Conservation (phyloP, 2,888 invertebrate species). For the Tridacna crocea region DNA sequence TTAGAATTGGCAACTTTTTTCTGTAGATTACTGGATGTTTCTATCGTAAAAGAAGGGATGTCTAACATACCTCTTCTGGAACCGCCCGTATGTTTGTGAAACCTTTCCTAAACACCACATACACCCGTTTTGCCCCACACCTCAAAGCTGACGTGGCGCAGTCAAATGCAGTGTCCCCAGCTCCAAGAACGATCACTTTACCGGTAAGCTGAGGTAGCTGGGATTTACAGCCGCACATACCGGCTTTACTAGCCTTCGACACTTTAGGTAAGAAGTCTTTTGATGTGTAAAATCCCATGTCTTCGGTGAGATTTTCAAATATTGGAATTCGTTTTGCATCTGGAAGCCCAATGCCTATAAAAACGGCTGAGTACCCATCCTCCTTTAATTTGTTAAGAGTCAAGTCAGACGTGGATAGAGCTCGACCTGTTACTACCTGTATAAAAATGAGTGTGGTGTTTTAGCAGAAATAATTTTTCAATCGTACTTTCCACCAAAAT, state of each 20-base stretch:
- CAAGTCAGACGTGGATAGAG: slow-evolving; percentile 86
- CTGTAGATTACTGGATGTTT: no score
- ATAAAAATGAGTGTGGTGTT: background rate
- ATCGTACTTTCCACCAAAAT: no score
- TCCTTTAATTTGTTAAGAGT: slow-evolving; percentile 88
- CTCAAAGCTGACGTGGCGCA: slow-evolving; percentile 98
- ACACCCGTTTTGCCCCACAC: slow-evolving; percentile 96
- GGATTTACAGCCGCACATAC: slow-evolving; percentile 92
- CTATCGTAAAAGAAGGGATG: no score
- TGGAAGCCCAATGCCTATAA: slow-evolving; percentile 91
- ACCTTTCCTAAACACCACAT: slow-evolving; percentile 96
- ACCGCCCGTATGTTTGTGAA: slow-evolving; percentile 97
- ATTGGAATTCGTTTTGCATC: slow-evolving; percentile 93
- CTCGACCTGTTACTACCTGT: slow-evolving; percentile 88
- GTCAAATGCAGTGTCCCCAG: slow-evolving; percentile 99
- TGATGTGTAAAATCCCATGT: slow-evolving; percentile 97
- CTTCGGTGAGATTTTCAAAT: slow-evolving; percentile 87
- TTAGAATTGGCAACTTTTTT: no score
- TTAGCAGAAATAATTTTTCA: background rate
- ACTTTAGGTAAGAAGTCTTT: slow-evolving; percentile 95
- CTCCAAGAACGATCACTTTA: slow-evolving; percentile 95
- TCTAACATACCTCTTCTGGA: slow-evolving; percentile 93
- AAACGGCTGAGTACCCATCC: slow-evolving; percentile 91
- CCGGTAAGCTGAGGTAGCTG: slow-evolving; percentile 89
- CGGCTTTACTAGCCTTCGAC: slow-evolving; percentile 94